Base-by-base conservation (phyloP, 1,140 invertebrate species). In the Zaprionus ghesquierei region DNA sequence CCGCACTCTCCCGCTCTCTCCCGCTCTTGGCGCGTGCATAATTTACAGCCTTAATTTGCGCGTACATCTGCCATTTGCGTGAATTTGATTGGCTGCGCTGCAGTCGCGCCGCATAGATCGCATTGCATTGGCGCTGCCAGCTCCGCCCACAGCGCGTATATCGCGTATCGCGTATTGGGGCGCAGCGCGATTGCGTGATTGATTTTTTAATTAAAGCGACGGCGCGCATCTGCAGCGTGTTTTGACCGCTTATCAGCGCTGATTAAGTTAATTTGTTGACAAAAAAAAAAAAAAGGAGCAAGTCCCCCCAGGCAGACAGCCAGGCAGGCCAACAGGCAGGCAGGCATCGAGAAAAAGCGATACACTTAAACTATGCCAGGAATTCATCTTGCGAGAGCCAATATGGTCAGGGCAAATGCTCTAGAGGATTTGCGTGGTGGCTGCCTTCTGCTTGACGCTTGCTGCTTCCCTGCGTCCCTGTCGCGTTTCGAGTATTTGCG, bases 301-400 rank as follows among this genome's bases (percentile, higher is more conserved):
- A 15, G 35, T 62, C 51, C 64, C 71, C 49, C 38, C 54, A 68
- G 70, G 70, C 49, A 29, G 2, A 9, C 1, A 29, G 27, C 6
- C 27, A 29, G 27, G 27, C 27, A 29, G 5, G 27, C n/a, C n/a
- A n/a, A n/a, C n/a, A n/a, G 25, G 25, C 25, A 27, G 25, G 3
- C 25, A 27, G 25, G 25, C 25, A 29, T 5, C 38, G 27, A 72
- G 41, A 81, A 87, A 82, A 87, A 87, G 69, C 82, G 82, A 87
- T 87, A 87, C 82, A 87, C 82, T 87, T 89, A 60, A 87, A 89
- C 84, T 82, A 87, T 87, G 82, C 79, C 75, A 82, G 76, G 82
- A 87, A 87, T 87, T 79, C 54, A 69, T 62, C 49, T 74, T 70
- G 61, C 64, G 35, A 68, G 58, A 56, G 84, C 84, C 82, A 86